phyloP scores from a whole-genome alignment of 1,140 invertebrate genomes.

The Drosophila micromelanica region DNA sequence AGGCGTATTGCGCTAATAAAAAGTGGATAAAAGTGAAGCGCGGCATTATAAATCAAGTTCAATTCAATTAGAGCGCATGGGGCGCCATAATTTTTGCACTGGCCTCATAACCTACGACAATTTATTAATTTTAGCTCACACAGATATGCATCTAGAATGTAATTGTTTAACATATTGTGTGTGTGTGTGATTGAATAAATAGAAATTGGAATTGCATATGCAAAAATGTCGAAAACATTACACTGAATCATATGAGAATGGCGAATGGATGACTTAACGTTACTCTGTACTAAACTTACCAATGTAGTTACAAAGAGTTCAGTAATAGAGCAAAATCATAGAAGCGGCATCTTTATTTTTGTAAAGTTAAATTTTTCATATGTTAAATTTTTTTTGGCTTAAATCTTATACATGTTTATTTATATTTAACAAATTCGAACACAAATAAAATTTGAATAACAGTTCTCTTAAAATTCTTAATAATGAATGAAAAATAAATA shows the following conservation, averaged over 20 bases:
- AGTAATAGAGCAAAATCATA: too few species aligned
- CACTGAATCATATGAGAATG: constrained; percentile 27
- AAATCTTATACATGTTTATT: too few species aligned
- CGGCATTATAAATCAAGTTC: constrained; percentile 78
- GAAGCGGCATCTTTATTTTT: too few species aligned
- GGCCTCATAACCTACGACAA: constrained; percentile 78
- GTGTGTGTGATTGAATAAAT: constrained; percentile 35
- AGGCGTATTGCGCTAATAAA: constrained; percentile 48
- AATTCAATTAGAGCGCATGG: constrained; percentile 75
- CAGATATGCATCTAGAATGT: constrained; percentile 10
- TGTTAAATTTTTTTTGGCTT: too few species aligned
- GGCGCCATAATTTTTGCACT: constrained; percentile 54
- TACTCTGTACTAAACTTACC: neutral
- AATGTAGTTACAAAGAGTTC: too few species aligned
- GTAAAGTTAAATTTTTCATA: too few species aligned
- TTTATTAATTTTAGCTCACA: constrained; percentile 60
- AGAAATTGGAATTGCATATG: constrained; percentile 57
- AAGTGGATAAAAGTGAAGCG: constrained; percentile 64
- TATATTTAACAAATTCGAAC: too few species aligned
- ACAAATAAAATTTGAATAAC: too few species aligned
- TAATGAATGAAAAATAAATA: too few species aligned
- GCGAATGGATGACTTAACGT: neutral
- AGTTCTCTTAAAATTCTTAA: too few species aligned
- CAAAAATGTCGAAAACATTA: constrained; percentile 29
- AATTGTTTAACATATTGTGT: neutral